Base-by-base conservation (phyloP, 2,888 invertebrate species). In the Tortricodes alternella region DNA sequence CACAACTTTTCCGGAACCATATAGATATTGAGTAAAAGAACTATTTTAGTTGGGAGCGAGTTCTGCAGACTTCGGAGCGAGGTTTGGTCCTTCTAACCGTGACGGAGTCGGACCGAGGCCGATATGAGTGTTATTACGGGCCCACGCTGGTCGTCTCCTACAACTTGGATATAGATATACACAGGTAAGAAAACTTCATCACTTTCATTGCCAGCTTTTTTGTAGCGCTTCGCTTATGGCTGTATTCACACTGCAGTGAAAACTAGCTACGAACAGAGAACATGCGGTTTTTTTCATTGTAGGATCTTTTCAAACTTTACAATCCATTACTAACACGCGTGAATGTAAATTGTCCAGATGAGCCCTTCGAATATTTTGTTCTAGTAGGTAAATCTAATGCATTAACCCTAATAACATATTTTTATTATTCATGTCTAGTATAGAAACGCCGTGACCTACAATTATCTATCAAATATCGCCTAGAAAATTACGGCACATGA, bases 21-120 rank as follows among this genome's bases (percentile, higher is more conserved):
- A n/a, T n/a, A n/a, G n/a, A 23, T 23, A 23, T 23, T 6, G 23
- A 23, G 23, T n/a, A 23, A 23, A 23, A 23, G 34, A 34, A 34
- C 67, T 63, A 44, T 63, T 58, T 46, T 65, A 92, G 92, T 70
- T 91, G 92, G 80, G 93, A 93, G 62, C 91, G 92, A 66, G 92
- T 92, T 63, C 81, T 93, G 61, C 90, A 92, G 68, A 93, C 93
- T 0, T 90, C 92, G 5, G 93, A 93, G 67, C 84, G 92, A 38
- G 93, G 93, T 11, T 73, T 93, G 65, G 93, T 93, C 52, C 82
- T 93, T 59, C 78, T 93, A 63, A 90, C 92, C 2, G 92, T 93
- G 59, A 89, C 90, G 49, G 93, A 93, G 69, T 81, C 89, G 24
- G 93, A 93, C 72, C 88, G 91, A 21, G 93, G 93, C 6, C 88